phyloP scores from a whole-genome alignment of 2,113 vertebrate genomes.

The Stomatorhinus ivindoensis region DNA sequence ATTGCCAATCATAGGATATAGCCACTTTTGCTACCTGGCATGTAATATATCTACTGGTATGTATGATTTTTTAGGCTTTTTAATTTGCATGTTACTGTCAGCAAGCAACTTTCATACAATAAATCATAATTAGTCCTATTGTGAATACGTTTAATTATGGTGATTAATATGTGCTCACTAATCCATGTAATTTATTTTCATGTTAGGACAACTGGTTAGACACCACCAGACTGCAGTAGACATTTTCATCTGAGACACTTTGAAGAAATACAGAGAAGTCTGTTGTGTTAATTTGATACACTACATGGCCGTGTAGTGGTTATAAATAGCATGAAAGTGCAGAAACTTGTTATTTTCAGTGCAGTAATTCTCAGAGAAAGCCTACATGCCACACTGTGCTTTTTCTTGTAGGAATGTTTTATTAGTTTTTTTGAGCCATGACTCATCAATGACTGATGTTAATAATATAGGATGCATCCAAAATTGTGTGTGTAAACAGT shows the following conservation, averaged over 20 bases:
- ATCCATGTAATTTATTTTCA: conserved; percentile 2
- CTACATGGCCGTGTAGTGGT: too few species aligned
- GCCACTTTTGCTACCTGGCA: background rate
- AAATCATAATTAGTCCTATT: background rate
- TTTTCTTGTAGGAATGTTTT: background rate
- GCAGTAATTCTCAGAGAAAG: background rate
- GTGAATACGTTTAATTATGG: background rate
- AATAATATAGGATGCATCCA: background rate
- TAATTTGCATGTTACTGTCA: background rate
- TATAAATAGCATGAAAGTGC: background rate
- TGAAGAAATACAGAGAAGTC: background rate
- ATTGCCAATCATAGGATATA: background rate
- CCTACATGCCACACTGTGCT: background rate
- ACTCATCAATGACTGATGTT: background rate
- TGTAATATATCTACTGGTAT: background rate
- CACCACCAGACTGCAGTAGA: background rate
- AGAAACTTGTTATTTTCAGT: background rate
- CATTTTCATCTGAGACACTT: background rate
- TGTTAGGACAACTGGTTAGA: background rate
- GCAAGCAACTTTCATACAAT: background rate
- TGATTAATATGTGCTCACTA: background rate
- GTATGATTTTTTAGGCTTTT: background rate
- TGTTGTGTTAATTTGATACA: background rate
- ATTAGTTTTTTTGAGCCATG: background rate
- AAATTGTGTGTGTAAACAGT: background rate